A percentile compares a stretch with the other conserved stretches of the same genome.
Conservation (phyloP, 2,113 vertebrate genomes). For the Malurus cyaneus region DNA sequence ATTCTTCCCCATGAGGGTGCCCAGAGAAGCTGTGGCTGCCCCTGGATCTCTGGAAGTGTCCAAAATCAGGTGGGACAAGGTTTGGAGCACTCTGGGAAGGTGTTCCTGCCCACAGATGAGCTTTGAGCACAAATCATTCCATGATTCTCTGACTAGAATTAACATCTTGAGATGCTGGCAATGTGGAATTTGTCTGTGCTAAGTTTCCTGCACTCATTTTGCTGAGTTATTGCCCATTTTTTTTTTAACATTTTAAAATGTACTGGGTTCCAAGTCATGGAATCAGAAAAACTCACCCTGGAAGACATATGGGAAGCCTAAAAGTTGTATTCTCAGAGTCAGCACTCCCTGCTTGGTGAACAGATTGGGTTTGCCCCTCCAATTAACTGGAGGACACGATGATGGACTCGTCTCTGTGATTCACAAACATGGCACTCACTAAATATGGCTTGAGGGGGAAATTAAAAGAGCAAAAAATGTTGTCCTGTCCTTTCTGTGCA, state of each 20-base stretch:
- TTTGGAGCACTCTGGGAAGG: background rate
- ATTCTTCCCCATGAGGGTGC: fast-evolving
- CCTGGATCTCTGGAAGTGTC: background rate
- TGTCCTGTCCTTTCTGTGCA: fast-evolving
- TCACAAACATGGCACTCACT: background rate
- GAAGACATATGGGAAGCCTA: background rate
- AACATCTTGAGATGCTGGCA: background rate
- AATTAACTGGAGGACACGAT: background rate
- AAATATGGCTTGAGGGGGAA: background rate
- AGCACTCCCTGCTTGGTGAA: background rate
- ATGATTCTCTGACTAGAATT: background rate
- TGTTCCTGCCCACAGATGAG: background rate
- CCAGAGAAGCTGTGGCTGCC: background rate
- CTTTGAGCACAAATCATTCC: background rate
- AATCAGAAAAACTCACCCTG: background rate
- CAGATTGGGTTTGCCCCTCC: background rate
- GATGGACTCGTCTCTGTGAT: background rate
- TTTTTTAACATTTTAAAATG: background rate
- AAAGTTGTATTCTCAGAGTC: background rate
- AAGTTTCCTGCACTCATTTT: background rate
- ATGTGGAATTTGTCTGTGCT: background rate
- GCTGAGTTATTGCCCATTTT: background rate
- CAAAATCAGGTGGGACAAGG: fast-evolving
- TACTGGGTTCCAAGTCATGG: background rate
- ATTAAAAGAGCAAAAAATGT: background rate